These are phyloP conservation scores for Eledone cirrhosa DNA, from an alignment of 2,888 invertebrate genomes.

Conservation along the genomic window DNA sequence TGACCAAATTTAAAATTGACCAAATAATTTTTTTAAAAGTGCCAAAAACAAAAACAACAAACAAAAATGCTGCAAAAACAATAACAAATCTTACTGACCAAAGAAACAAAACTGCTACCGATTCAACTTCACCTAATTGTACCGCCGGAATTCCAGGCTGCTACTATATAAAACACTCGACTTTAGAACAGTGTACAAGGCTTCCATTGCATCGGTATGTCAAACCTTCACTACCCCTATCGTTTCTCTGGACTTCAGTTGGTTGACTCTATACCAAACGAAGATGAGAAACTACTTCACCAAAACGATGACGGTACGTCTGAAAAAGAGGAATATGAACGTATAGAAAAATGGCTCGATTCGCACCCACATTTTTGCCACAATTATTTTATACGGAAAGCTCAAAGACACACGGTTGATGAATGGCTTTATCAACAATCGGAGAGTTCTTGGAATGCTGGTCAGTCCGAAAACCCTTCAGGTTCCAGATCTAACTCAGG, in stretches of 20 bases:
- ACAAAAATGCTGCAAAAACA: too few relatives aligned
- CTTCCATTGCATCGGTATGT: too few relatives aligned
- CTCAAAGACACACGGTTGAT: slow-evolving; percentile 90
- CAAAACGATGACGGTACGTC: slow-evolving; percentile 39
- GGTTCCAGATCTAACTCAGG: slow-evolving; percentile 73
- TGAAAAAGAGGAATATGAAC: slow-evolving; percentile 44
- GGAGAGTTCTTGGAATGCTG: slow-evolving; percentile 30
- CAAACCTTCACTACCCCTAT: too few relatives aligned
- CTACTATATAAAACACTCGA: too few relatives aligned
- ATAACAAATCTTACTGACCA: too few relatives aligned
- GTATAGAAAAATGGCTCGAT: slow-evolving; percentile 93
- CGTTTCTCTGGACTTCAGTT: slow-evolving; percentile 23
- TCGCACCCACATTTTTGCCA: slow-evolving; percentile 95
- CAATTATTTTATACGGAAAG: slow-evolving; percentile 92
- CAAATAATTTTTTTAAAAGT: too few relatives aligned
- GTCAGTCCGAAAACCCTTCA: slow-evolving; percentile 52
- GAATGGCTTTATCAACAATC: slow-evolving; percentile 80
- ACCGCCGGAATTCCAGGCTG: too few relatives aligned
- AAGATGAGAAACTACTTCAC: slow-evolving; percentile 37
- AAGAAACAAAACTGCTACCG: too few relatives aligned
- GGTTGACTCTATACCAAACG: slow-evolving; percentile 40
- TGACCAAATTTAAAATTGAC: too few relatives aligned
- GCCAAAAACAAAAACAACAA: too few relatives aligned
- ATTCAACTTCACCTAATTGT: too few relatives aligned
- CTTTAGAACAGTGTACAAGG: too few relatives aligned